phyloP scores from a whole-genome alignment of 2,888 invertebrate species.

The Epinotia ramella region DNA sequence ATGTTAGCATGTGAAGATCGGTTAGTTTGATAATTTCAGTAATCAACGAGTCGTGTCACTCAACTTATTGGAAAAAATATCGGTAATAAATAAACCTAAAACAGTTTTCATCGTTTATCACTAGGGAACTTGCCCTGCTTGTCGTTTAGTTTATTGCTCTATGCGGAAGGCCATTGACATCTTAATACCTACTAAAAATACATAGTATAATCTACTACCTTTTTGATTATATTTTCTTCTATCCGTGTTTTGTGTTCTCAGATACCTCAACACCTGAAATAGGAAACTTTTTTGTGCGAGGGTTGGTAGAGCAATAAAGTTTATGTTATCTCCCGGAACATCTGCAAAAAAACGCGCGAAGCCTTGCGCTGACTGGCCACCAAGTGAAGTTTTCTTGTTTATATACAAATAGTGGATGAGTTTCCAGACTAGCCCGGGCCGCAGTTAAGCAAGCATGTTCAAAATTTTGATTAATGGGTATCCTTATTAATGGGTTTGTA shows the following conservation, averaged over 20 bases:
- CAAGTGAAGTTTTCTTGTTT: conserved; percentile 30
- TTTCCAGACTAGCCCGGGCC: conserved; percentile 12
- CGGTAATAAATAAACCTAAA: neutral
- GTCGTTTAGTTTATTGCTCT: too few species aligned
- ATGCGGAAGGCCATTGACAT: too few species aligned
- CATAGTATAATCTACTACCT: neutral
- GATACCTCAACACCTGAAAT: neutral
- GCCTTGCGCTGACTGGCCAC: neutral
- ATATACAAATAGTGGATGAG: conserved; percentile 26
- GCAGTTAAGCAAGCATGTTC: neutral
- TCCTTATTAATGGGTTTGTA: neutral
- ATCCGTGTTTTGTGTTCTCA: too few species aligned
- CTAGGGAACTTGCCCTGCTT: too few species aligned
- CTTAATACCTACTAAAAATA: too few species aligned
- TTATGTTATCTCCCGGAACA: conserved; percentile 15
- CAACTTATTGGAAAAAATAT: neutral
- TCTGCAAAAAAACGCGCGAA: conserved; percentile 17
- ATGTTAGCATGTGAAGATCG: conserved; percentile 15
- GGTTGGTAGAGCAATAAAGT: conserved; percentile 3
- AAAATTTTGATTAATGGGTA: neutral
- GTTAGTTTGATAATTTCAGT: conserved; percentile 1
- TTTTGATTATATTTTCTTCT: too few species aligned
- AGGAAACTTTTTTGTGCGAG: neutral
- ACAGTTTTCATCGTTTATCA: too few species aligned
- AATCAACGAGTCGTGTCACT: neutral